Evolutionary conservation across 2,113 vertebrate genomes (phyloP), one percentile per base, ranked within the genome.

Genomic region (Jacana jacana): DNA sequence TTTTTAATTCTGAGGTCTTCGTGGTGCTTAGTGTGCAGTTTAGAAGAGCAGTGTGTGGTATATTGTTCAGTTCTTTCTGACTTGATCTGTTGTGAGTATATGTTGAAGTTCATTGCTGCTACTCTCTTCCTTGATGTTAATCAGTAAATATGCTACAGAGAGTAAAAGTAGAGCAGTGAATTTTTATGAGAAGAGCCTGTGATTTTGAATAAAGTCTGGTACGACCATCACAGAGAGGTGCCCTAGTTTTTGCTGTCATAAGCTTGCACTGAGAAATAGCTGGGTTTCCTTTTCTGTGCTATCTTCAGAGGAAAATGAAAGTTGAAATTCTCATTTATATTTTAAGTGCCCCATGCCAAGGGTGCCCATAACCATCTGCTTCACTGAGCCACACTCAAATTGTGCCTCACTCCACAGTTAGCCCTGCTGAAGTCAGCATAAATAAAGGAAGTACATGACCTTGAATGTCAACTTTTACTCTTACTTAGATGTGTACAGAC

Each of bases 161-260:
- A 9, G 11, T 51, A 87, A 69, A 80, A 51, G 31, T 84, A 85
- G 18, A 84, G 33, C 35, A 52, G 35, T 2, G 10, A 72, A 9
- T 73, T 92, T 94, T 95, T 88, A 77, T 6, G 19, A 27, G 49
- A 79, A 71, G 23, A 84, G 31, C 10, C 22, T 24, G n/a, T 55
- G 30, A 86, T 75, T 72, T 87, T 81, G 48, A 81, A 86, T 68
- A 61, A 86, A 88, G 52, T 31, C 9, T 52, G 30, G 33, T 64
- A 86, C 46, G 3, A 17, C 6, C 14, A 51, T 25, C 35, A 70
- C 42, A 93, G 60, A 71, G 13, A 81, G 44, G 28, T 91, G 95
- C 37, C 82, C 90, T 93, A 71, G 46, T 54, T 96, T 93, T 91
- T 83, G 52, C 82, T 96, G 44, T 75, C 77, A 57, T 68, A 78